A percentile compares a stretch with the other conserved stretches of the same genome.
Evolutionary conservation across 2,888 invertebrate genomes (phyloP).

Genomic region (Drosophila koepferae): DNA sequence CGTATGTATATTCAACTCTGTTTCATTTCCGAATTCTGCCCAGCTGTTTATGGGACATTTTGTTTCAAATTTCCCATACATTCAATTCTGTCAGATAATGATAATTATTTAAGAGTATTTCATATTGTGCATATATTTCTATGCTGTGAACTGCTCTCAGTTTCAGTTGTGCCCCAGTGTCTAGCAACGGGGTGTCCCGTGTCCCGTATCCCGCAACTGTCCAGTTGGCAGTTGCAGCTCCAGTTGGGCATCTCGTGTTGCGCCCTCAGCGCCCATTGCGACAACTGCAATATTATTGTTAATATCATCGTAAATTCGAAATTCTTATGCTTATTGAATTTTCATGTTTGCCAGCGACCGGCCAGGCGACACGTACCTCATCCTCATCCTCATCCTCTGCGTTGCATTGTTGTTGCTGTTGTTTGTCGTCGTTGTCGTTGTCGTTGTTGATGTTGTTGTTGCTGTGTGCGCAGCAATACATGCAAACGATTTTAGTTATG

Average conservation of each 20-base stretch:
- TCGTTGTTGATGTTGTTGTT: constrained; percentile 17
- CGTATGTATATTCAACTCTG: not conserved
- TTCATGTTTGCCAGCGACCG: constrained; percentile 68
- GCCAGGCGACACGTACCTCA: constrained; percentile 36
- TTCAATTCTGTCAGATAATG: not conserved
- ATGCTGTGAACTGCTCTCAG: not conserved
- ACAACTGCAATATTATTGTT: constrained; percentile 78
- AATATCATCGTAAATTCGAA: constrained; percentile 83
- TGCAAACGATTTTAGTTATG: constrained; percentile 76
- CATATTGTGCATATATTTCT: not conserved
- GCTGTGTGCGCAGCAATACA: constrained; percentile 25
- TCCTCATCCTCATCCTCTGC: constrained; percentile 27
- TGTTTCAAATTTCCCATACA: not conserved
- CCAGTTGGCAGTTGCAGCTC: constrained; percentile 31
- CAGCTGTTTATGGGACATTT: not conserved
- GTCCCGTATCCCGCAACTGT: constrained; percentile 24
- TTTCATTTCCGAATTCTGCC: not conserved
- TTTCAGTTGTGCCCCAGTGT: constrained; percentile 3
- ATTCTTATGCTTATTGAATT: constrained; percentile 84
- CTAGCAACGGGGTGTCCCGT: constrained; percentile 38
- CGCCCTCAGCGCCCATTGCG: constrained; percentile 59
- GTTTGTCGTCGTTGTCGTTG: constrained; percentile 7
- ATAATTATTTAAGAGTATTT: constrained; percentile 5
- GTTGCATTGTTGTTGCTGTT: constrained; percentile 6
- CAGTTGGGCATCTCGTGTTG: constrained; percentile 57